Base-by-base conservation (phyloP, 1,140 invertebrate genomes). In the Calliopsis andreniformis region DNA sequence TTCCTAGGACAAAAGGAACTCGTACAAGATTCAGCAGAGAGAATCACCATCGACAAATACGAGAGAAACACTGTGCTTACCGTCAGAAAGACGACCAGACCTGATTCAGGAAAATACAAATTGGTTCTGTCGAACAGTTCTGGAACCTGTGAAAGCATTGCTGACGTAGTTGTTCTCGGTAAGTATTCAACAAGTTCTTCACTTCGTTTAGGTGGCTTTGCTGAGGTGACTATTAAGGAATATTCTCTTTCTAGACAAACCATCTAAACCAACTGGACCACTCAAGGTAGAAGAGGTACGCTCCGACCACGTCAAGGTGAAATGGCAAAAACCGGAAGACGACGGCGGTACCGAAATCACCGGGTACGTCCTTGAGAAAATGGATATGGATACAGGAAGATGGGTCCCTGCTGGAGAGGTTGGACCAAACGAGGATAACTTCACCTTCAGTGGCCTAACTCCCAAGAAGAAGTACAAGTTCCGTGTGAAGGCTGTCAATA, bases 401-500 rank as follows among this genome's bases (percentile, higher is more conserved):
- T 98, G 97, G 97, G 95, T 98, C 69, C 96, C 97, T 42, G 97
- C 97, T 55, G 97, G 97, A 67, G 97, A 98, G 93, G 95, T 96
- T 69, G 96, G 96, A n/a, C 95, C 97, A 0, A 93, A 96, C 56
- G 95, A 96, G 35, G 94, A 95, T 42, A 94, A 95, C 20, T 98
- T 97, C 89, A 97, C 95, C 1, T 97, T 99, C 79, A 96, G 97
- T 87, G 97, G 98, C 35, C 94, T 99, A 0, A 98, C 97, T 14
- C 98, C 98, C 0, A 98, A 98, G 84, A 99, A 99, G 92, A 98
- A 98, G 86, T 99, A 99, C 92, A 99, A 99, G 92, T 99, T 99
- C 93, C 94, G 99, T 55, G 98, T 99, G 0, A 98, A 98, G 85
- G 99, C 99, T 39, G 96, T 98, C 39, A 99, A 99, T 91, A 99